A percentile compares a stretch with the other conserved stretches of the same genome.
These are phyloP conservation scores for Cavia porcellus DNA, from an alignment of 2,113 vertebrate species.

Conservation along the genomic window DNA sequence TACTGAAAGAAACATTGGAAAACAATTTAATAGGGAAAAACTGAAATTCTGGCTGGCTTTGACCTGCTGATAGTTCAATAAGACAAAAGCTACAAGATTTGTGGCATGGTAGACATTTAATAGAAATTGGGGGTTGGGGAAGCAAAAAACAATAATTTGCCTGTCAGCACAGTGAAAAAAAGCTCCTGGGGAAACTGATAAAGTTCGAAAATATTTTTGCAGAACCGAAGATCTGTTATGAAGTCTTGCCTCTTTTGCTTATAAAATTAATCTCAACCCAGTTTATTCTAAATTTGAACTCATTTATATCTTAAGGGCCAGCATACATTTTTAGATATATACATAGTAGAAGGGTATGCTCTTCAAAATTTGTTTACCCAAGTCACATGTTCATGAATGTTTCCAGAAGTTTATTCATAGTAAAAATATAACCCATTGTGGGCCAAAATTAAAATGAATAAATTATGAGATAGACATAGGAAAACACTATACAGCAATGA, in stretches of 20 bases:
- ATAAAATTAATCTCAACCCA: background rate
- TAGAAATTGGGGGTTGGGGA: background rate
- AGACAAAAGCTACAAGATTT: background rate
- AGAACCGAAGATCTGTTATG: background rate
- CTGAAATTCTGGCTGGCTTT: constrained; percentile 35
- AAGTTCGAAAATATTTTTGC: background rate
- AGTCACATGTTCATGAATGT: background rate
- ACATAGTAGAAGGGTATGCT: background rate
- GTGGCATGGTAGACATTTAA: background rate
- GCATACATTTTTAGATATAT: background rate
- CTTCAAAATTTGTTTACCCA: constrained; percentile 17
- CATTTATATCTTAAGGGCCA: background rate
- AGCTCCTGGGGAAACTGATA: constrained; percentile 14
- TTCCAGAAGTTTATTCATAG: background rate
- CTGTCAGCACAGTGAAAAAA: background rate
- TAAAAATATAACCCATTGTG: background rate
- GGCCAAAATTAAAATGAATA: background rate
- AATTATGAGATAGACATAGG: background rate
- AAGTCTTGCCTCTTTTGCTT: background rate
- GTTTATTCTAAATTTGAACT: constrained; percentile 15
- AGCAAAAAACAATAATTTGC: background rate
- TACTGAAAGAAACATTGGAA: background rate
- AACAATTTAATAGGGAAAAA: background rate
- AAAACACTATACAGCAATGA: background rate
- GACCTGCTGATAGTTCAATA: background rate